A percentile compares a stretch with the other conserved stretches of the same genome.
Conservation (phyloP, 2,888 invertebrate species). For the Caenorhabditis sp. region DNA sequence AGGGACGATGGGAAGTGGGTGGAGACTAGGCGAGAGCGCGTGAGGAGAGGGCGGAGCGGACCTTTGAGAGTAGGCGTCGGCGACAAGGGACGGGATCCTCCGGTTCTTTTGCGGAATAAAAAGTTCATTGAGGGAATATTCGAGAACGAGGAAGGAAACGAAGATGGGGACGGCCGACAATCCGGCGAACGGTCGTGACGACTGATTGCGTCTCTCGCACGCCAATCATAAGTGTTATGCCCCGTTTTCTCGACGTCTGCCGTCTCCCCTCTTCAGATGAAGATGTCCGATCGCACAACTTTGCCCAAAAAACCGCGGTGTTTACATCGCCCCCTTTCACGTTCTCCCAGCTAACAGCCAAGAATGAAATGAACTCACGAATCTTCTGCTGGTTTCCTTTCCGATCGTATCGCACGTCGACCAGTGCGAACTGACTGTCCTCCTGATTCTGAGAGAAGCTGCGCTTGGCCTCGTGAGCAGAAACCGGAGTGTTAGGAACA, state of each 20-base stretch:
- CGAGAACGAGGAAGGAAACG: conserved; percentile 14
- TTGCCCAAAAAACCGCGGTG: conserved; percentile 1
- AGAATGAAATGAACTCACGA: conserved; percentile 39
- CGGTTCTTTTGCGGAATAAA: conserved; percentile 50
- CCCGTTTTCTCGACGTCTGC: conserved; percentile 4
- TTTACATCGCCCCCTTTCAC: neutral
- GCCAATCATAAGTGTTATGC: conserved; percentile 45
- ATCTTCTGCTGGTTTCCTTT: conserved; percentile 28
- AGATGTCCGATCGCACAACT: conserved; percentile 5
- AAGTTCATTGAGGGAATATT: conserved; percentile 49
- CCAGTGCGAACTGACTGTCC: conserved; percentile 6
- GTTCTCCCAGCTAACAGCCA: neutral
- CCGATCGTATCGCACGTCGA: conserved; percentile 28
- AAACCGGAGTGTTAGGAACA: conserved; percentile 45
- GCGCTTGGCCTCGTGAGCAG: conserved; percentile 45
- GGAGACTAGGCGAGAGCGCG: conserved; percentile 9
- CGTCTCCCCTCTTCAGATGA: neutral
- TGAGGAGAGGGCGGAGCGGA: conserved; percentile 15
- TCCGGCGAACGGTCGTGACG: conserved; percentile 33
- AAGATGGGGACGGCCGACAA: conserved; percentile 21
- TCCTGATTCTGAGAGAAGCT: conserved; percentile 45
- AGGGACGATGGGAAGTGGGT: neutral
- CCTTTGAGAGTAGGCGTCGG: conserved; percentile 29
- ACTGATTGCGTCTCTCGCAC: conserved; percentile 33
- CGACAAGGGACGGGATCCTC: conserved; percentile 32